phyloP scores from a whole-genome alignment of 2,888 invertebrate species.

The Galerucella nymphaeae region DNA sequence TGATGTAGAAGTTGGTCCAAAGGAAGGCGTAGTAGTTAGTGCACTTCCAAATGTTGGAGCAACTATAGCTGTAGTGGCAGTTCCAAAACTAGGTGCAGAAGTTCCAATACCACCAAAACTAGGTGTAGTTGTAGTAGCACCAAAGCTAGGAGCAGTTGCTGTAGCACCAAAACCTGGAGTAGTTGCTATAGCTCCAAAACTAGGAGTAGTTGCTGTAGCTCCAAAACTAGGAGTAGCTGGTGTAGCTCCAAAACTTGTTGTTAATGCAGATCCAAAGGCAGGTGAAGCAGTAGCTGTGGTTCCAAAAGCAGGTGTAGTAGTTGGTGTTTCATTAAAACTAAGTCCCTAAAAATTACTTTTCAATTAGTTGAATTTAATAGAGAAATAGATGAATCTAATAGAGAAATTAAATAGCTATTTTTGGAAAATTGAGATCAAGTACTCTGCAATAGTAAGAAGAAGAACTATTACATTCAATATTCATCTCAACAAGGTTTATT shows the following conservation, averaged over 20 bases:
- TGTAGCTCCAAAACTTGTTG: conserved; percentile 2
- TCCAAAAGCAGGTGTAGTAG: conserved; percentile 13
- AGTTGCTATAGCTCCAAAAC: conserved; percentile 23
- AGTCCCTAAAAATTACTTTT: neutral
- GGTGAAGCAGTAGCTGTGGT: conserved; percentile 8
- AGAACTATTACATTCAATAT: too few relatives aligned
- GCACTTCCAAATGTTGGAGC: conserved; percentile 27
- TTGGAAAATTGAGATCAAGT: too few relatives aligned
- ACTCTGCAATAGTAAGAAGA: too few relatives aligned
- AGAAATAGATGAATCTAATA: too few relatives aligned
- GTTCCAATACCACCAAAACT: conserved; percentile 10
- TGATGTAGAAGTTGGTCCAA: conserved; percentile 3
- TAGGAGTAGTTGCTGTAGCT: conserved; percentile 19
- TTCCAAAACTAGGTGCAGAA: conserved; percentile 37
- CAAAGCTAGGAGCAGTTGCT: conserved; percentile 34
- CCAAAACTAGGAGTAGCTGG: conserved; percentile 16
- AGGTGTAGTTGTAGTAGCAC: conserved; percentile 24
- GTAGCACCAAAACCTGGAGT: conserved; percentile 22
- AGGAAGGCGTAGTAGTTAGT: conserved; percentile 31
- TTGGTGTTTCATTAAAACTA: neutral
- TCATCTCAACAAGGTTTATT: neutral
- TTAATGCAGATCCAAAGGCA: conserved; percentile 1
- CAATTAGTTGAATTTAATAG: neutral
- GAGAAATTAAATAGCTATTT: too few relatives aligned
- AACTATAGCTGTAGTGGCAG: conserved; percentile 44